Evolutionary conservation across 2,113 vertebrate genomes (phyloP), one percentile per base, ranked within the genome.

Genomic region (Dipodomys merriami): DNA sequence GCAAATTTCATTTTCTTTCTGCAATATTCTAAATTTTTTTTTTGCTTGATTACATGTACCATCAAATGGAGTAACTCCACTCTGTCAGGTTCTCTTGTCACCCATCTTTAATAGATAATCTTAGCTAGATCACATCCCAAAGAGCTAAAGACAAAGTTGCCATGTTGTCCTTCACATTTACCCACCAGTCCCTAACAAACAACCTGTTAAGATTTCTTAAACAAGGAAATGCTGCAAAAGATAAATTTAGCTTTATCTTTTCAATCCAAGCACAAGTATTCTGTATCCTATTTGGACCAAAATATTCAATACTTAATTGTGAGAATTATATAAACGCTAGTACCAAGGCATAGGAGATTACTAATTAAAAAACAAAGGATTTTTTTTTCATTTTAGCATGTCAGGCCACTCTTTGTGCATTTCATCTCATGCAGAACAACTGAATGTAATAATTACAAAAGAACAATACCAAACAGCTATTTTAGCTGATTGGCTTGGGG

Each of bases 341-440:
- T 65, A 78, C 30, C 88, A 73, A 91, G 95, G 69, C 73, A n/a
- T 53, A 20, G 25, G 53, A 94, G 27, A 74, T 83, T 57, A 60
- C n/a, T 73, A 60, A 94, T 95, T 92, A 62, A 90, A 62, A 94
- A 84, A 71, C 15, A 84, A 90, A 82, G 84, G 64, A 49, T 39
- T 72, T 74, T 94, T 93, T 94, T 94, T 94, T 87, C 49, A 2
- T 72, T 67, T 91, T 20, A 83, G n/a, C 71, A 46, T 85, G 76
- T 91, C 73, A 86, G 35, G 44, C 57, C 67, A 30, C 46, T 88
- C n/a, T 62, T 79, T 67, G 33, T 77, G 7, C 15, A 6, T 74
- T 69, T 22, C 65, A 44, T 69, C 57, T 94, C 49, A 72, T 7
- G 19, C 69, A 46, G 65, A 94, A 19, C 53, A 73, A 4, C 16